These are phyloP conservation scores for Columba livia DNA, from an alignment of 2,113 vertebrate species.

Conservation along the genomic window DNA sequence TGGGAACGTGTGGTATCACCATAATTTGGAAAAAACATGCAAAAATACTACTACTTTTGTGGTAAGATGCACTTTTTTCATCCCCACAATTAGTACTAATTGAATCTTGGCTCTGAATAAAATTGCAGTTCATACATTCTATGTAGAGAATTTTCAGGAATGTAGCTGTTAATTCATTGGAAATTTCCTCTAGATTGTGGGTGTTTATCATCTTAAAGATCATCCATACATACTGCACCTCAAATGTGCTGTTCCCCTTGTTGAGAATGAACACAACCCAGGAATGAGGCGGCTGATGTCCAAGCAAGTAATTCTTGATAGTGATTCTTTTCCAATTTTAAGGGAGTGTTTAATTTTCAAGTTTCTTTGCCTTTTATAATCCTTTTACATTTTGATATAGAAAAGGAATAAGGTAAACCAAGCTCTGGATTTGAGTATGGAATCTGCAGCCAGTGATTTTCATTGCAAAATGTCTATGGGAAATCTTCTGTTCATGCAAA, in stretches of 20 bases:
- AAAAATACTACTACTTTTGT: neutral
- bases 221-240: neutral
- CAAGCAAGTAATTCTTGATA: neutral
- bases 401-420: neutral
- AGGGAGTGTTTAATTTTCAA: neutral
- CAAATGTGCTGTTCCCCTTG: neutral
- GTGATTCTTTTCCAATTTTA: neutral
- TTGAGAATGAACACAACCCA: neutral
- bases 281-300: neutral
- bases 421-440: neutral
- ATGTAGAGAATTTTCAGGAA: neutral
- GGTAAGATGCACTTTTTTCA: neutral
- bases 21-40: neutral
- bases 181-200: neutral
- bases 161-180: neutral
- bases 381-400: neutral
- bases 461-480: neutral
- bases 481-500: neutral
- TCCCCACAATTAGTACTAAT: neutral
- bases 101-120: neutral
- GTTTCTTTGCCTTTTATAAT: neutral
- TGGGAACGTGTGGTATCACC: neutral
- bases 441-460: neutral
- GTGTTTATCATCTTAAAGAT: neutral
- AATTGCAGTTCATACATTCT: neutral